Evolutionary conservation across 92 coral and sea anemone genomes (phyloP), one percentile per base, ranked within the genome.

Genomic region (Epizoanthus illoricatus): DNA sequence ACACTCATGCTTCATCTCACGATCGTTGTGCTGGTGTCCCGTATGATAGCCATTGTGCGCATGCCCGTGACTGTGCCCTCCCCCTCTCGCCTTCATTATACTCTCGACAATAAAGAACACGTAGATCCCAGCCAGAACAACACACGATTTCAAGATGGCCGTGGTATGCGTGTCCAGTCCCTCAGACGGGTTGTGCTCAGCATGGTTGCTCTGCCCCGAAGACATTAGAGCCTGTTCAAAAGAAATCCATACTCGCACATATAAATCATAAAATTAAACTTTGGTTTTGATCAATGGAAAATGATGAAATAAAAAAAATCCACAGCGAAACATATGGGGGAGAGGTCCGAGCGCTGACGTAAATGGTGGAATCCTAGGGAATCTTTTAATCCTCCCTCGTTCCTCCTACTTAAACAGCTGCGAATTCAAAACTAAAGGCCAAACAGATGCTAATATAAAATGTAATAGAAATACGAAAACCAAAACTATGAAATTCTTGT

Each of bases 111-210:
- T 41, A 69, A 96, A 92, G 86, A 96, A 94, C 64, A 89, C 57
- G 80, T 93, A 96, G 76, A 93, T 90, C 23, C 99, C 99, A 49
- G 90, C 86, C 90, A 96, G 84, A 39, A 96, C 82, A 10, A 91
- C 94, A 65, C 92, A 90, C 15, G 98, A 90, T 75, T 94, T 94
- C 75, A 85, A 94, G 20, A 91, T 66, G 59, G 93, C 87, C 21
- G 62, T 45, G 60, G 17, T n/a, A n/a, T 78, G 82, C 8, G 42
- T 63, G 41, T 76, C 67, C 55, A 76, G 89, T 19, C 82, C 89
- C 17, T 73, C 75, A 2, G 65, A 76, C 15, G 56, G 4, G 56
- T 15, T 15, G 56, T 52, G 56, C 15, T 52, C 56, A 64, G 79
- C 71, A 9, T 60, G 73, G 20, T 75, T 24, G n/a, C 39, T 20